These are phyloP conservation scores for Dendrolimus pini DNA, from an alignment of 2,888 invertebrate genomes.

Conservation along the genomic window DNA sequence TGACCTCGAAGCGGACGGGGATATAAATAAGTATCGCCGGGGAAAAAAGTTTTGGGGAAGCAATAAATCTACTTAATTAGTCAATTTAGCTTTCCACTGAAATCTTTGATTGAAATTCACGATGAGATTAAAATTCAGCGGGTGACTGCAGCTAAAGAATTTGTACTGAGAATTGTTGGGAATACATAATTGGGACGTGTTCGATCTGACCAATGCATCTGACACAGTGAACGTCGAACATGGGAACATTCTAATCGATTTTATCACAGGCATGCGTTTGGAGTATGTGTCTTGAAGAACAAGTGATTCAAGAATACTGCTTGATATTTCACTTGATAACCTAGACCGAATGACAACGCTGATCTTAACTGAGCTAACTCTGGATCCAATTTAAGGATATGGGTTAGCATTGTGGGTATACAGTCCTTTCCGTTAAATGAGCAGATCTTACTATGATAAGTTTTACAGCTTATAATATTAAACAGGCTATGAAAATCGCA, in stretches of 20 bases:
- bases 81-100: conserved; percentile 56
- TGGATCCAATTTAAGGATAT: no score
- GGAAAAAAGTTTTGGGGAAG: conserved; percentile 54
- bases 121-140: conserved; percentile 40
- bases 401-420: no score
- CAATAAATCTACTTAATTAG: conserved; percentile 69
- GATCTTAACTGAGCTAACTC: no score
- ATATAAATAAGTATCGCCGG: conserved; percentile 59
- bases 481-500: no score
- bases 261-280: conserved; percentile 5
- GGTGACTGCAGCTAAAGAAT: conserved; percentile 17
- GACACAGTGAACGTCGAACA: conserved; percentile 23
- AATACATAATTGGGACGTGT: conserved; percentile 24
- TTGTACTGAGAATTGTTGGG: conserved; percentile 11
- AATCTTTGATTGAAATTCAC: conserved; percentile 57
- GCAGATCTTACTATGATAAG: no score
- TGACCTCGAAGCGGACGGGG: conserved; percentile 37
- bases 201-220: conserved; percentile 7
- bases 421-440: no score
- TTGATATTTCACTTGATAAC: no score
- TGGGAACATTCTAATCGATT: conserved; percentile 21
- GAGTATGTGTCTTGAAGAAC: no score
- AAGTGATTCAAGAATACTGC: no score
- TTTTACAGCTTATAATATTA: no score
- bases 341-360: no score